These are phyloP conservation scores for Canis aureus DNA, from an alignment of 2,113 vertebrate genomes.

Conservation along the genomic window DNA sequence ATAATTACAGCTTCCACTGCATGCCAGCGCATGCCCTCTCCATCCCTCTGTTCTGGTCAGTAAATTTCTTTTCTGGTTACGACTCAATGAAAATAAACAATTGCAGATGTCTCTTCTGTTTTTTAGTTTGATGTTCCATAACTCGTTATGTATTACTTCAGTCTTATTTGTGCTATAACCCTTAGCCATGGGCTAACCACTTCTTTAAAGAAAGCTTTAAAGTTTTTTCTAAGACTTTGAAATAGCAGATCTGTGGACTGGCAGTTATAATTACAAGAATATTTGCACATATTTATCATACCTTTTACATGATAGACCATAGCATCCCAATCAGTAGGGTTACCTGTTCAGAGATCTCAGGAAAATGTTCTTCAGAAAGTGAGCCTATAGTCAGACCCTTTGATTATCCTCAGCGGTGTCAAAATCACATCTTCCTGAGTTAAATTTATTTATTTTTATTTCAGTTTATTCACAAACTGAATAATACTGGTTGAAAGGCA, in stretches of 20 bases:
- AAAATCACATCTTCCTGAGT: not conserved
- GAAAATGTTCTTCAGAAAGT: not conserved
- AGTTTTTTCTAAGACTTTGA: not conserved
- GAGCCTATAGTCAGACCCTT: not conserved
- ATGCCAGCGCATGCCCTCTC: not conserved
- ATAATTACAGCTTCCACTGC: not conserved
- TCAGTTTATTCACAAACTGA: not conserved
- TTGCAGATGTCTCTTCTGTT: not conserved
- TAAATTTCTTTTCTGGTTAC: constrained; percentile 41
- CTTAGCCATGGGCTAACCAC: not conserved
- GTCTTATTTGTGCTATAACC: not conserved
- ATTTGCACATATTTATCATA: not conserved
- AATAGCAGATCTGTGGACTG: not conserved
- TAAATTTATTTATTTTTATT: not conserved
- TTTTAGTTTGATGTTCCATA: not conserved
- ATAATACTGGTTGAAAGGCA: not conserved
- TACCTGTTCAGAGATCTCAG: not conserved
- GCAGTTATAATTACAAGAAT: not conserved
- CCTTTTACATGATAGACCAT: not conserved
- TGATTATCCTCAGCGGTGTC: not conserved
- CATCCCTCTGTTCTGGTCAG: not conserved
- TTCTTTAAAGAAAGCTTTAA: constrained; percentile 23
- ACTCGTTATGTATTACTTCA: not conserved
- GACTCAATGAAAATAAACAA: not conserved
- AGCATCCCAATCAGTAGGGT: not conserved